Evolutionary conservation across 2,113 vertebrate species (phyloP).

Genomic region (Lichenostomus cassidix): DNA sequence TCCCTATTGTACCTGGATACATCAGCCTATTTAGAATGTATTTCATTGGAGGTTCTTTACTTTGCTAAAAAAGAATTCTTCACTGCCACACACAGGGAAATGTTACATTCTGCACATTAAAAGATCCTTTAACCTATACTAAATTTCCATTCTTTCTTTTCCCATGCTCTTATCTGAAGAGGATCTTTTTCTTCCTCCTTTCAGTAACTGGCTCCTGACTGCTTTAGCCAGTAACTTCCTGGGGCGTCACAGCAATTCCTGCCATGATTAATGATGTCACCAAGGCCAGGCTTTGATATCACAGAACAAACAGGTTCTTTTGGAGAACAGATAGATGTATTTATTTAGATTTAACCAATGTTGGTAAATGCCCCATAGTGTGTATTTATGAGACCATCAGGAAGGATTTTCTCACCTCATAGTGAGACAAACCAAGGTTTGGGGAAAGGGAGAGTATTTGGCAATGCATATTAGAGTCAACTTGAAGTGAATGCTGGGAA

Average conservation of each 20-base stretch:
- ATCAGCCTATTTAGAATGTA: not conserved
- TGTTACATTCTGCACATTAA: not conserved
- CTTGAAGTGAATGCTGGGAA: not conserved
- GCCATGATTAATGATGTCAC: not conserved
- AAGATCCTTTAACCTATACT: not conserved
- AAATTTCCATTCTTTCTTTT: conserved; percentile 7
- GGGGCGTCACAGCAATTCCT: not conserved
- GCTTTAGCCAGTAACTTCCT: not conserved
- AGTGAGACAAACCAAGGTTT: not conserved
- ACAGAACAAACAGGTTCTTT: not conserved
- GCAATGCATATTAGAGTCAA: not conserved
- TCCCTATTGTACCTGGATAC: not conserved
- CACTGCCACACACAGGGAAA: not conserved
- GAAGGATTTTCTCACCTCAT: not conserved
- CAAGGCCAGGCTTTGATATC: not conserved
- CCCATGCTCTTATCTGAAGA: not conserved
- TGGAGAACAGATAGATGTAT: not conserved
- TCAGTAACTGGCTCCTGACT: not conserved
- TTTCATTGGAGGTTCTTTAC: not conserved
- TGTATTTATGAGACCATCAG: not conserved
- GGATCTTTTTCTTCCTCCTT: not conserved
- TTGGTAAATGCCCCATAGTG: not conserved
- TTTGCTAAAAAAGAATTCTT: not conserved
- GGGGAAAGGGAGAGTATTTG: not conserved
- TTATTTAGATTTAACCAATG: not conserved